Conservation (phyloP, 1,140 invertebrate genomes). For the Neocloeon triangulifer region DNA sequence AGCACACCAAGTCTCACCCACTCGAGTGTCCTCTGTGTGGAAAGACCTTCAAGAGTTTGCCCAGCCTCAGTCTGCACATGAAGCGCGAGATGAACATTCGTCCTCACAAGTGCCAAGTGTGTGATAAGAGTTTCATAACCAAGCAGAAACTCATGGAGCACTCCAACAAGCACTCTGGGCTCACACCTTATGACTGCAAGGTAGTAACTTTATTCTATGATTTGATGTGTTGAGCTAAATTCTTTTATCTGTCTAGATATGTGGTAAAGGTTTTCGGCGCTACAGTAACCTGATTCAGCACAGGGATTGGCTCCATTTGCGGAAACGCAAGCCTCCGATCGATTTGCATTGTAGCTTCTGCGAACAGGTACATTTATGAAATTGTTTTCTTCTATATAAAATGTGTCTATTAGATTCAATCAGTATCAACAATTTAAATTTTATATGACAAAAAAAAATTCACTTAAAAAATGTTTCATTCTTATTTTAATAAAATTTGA, state of each 20-base stretch:
- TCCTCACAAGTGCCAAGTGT: constrained; percentile 49
- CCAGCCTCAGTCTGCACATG: constrained; percentile 48
- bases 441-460: too few species aligned
- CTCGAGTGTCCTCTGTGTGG: constrained; percentile 55
- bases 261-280: constrained; percentile 58
- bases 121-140: constrained; percentile 59
- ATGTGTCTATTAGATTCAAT: too few species aligned
- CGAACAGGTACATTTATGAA: too few species aligned
- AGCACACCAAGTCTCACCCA: constrained; percentile 50
- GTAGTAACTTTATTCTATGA: too few species aligned
- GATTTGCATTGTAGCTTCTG: constrained; percentile 64
- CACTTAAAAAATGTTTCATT: too few species aligned
- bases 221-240: too few species aligned
- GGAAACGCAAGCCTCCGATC: constrained; percentile 38
- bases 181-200: constrained; percentile 59
- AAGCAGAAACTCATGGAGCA: constrained; percentile 56
- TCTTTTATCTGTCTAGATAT: too few species aligned
- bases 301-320: constrained; percentile 40
- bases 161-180: constrained; percentile 56
- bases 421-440: too few species aligned
- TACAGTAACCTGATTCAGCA: constrained; percentile 72
- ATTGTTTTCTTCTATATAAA: too few species aligned
- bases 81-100: constrained; percentile 56
- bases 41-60: constrained; percentile 46
- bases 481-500: too few species aligned